Base-by-base conservation (phyloP, 2,113 vertebrate species). In the Orycteropus afer region DNA sequence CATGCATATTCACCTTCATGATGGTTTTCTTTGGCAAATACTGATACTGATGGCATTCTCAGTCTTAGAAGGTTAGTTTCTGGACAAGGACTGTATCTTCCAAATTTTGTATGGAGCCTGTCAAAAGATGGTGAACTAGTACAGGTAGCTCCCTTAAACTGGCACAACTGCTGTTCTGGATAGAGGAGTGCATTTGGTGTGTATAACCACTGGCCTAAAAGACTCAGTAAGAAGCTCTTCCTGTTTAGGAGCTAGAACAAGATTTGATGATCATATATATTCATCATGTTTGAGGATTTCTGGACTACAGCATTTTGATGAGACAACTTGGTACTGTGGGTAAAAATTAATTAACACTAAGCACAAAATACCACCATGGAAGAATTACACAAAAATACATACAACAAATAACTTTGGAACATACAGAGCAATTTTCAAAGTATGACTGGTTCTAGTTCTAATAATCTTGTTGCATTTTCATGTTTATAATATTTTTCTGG, bases 291-390 rank as follows among this genome's bases (percentile, higher is more conserved):
- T 95, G 37, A 42, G 0, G 61, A 69, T 93, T 91, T 96, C 63
- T 47, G 37, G 13, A 51, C 13, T 55, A 55, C 4, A 86, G 29
- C 12, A 51, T 17, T 15, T 29, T 90, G 9, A 61, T 71, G 49
- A 83, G 32, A 65, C 77, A 87, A 84, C 1, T 84, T 57, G 29
- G 40, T 51, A 83, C 29, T 87, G 42, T 45, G 29, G 40, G 57
- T 90, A 67, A 11, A 92, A 67, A 79, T 55, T 40, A 91, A n/a
- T 86, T 84, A 92, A 94, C 18, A 61, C 5, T 34, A 69, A 63
- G 25, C 9, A 79, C 42, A 87, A 83, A 87, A 45, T 1, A 73
- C 49, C 42, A 67, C 5, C 86, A 61, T 59, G 12, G 53, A 23
- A 93, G n/a, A 61, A 65, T 6, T 59, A 67, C 5, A 20, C 22